Conservation (phyloP, 2,888 invertebrate species). For the Argyresthia goedartella region DNA sequence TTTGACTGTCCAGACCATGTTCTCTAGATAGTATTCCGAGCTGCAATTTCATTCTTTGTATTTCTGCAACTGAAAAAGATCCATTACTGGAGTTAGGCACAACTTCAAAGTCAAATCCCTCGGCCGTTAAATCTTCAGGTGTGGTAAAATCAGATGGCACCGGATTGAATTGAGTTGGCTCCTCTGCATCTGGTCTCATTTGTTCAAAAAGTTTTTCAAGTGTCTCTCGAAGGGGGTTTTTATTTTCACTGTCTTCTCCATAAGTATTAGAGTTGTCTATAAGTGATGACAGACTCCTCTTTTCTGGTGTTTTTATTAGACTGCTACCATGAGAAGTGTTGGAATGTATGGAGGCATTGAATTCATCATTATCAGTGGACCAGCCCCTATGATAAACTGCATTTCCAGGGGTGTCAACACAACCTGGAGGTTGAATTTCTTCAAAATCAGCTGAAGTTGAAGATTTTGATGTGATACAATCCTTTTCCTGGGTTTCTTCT, state of each 20-base stretch:
- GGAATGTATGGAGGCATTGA: conserved; percentile 57
- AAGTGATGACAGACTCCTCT: conserved; percentile 57
- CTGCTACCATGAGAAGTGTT: conserved; percentile 65
- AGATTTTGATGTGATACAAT: conserved; percentile 21
- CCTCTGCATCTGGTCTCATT: conserved; percentile 44
- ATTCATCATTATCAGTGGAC: conserved; percentile 74
- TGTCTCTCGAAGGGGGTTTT: conserved; percentile 74
- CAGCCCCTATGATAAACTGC: conserved; percentile 75
- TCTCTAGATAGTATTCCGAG: conserved; percentile 80
- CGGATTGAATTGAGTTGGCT: conserved; percentile 30
- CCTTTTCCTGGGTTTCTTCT: conserved; percentile 11
- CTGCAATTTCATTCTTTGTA: conserved; percentile 74
- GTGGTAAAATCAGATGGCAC: conserved; percentile 31
- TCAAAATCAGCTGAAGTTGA: conserved; percentile 42
- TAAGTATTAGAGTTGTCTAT: conserved; percentile 45
- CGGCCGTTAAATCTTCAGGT: conserved; percentile 52
- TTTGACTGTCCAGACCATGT: conserved; percentile 86
- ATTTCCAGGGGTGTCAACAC: conserved; percentile 68
- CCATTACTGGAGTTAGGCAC: conserved; percentile 61
- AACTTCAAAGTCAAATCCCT: conserved; percentile 71
- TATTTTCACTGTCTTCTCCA: conserved; percentile 37
- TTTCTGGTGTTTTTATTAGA: conserved; percentile 61
- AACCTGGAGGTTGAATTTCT: conserved; percentile 28
- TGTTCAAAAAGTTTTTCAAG: conserved; percentile 57
- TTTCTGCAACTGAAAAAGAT: conserved; percentile 66